Conservation (phyloP, 2,113 vertebrate genomes). For the Scartelaos histophorus region DNA sequence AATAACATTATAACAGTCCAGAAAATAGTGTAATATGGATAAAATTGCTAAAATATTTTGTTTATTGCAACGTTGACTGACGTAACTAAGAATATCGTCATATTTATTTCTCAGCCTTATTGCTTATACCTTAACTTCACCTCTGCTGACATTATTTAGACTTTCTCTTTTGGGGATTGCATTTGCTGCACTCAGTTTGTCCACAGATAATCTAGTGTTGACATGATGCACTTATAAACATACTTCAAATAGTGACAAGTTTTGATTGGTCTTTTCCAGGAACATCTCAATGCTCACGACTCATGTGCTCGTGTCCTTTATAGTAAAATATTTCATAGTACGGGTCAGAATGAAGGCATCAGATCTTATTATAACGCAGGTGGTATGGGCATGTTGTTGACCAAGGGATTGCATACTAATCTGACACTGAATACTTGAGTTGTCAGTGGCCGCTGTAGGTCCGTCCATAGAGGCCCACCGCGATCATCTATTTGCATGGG, state of each 20-base stretch:
- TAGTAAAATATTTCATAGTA: not conserved
- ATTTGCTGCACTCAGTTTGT: not conserved
- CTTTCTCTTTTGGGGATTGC: not conserved
- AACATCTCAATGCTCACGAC: not conserved
- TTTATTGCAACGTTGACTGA: too few relatives aligned
- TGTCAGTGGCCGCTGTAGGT: slow-evolving; percentile 19
- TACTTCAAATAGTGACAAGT: not conserved
- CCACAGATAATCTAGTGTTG: not conserved
- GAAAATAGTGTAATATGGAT: too few relatives aligned
- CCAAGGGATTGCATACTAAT: slow-evolving; percentile 24
- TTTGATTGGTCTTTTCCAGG: not conserved
- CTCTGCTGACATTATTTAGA: not conserved
- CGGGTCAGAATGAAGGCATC: not conserved
- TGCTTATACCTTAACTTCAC: not conserved
- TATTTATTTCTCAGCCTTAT: too few relatives aligned
- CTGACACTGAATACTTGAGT: slow-evolving; percentile 13
- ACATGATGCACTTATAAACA: not conserved
- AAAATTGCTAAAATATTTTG: too few relatives aligned
- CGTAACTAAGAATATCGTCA: too few relatives aligned
- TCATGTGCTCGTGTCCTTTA: not conserved
- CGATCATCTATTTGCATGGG: slow-evolving; percentile 35
- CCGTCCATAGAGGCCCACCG: slow-evolving; percentile 28
- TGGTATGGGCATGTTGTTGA: slow-evolving; percentile 21
- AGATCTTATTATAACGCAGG: slow-evolving; percentile 24
- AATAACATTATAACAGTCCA: too few relatives aligned